A percentile compares a stretch with the other conserved stretches of the same genome.
These are phyloP conservation scores for Syngnathus typhle DNA, from an alignment of 2,113 vertebrate species.

Conservation along the genomic window DNA sequence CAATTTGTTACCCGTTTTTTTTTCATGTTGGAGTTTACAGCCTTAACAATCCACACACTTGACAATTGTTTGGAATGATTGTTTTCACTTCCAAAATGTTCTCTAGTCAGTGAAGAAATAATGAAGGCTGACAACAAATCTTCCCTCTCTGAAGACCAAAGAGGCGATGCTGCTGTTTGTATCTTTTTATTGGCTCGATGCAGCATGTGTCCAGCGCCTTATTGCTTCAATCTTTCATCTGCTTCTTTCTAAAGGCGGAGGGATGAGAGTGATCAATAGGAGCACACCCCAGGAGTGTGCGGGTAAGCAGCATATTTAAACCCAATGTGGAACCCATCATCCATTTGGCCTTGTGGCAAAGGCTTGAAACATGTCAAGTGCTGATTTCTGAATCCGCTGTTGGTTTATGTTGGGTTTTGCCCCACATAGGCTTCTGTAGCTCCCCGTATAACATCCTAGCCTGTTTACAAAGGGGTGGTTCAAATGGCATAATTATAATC, in stretches of 20 bases:
- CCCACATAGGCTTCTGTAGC: no score
- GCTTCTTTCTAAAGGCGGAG: not conserved
- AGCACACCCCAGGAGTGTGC: slow-evolving; percentile 2
- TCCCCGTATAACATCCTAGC: no score
- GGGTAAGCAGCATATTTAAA: slow-evolving; percentile 16
- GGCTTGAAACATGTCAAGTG: no score
- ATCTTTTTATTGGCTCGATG: not conserved
- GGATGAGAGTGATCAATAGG: slow-evolving; percentile 6
- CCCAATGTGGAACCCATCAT: slow-evolving; percentile 2
- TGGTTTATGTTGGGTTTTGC: no score
- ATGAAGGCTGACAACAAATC: not conserved
- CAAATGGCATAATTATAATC: no score
- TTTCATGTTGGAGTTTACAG: not conserved
- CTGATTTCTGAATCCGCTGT: no score
- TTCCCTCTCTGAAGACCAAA: not conserved
- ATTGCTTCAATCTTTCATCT: slow-evolving; percentile 9
- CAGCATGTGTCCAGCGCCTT: slow-evolving; percentile 2
- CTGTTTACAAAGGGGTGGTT: no score
- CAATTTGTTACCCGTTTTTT: not conserved
- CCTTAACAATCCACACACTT: not conserved
- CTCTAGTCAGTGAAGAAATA: not conserved
- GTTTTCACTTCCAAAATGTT: not conserved
- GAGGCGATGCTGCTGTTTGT: not conserved
- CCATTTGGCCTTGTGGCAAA: not conserved
- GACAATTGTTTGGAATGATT: not conserved